Evolutionary conservation across 2,113 vertebrate species (phyloP).

Genomic region (Collichthys lucidus): DNA sequence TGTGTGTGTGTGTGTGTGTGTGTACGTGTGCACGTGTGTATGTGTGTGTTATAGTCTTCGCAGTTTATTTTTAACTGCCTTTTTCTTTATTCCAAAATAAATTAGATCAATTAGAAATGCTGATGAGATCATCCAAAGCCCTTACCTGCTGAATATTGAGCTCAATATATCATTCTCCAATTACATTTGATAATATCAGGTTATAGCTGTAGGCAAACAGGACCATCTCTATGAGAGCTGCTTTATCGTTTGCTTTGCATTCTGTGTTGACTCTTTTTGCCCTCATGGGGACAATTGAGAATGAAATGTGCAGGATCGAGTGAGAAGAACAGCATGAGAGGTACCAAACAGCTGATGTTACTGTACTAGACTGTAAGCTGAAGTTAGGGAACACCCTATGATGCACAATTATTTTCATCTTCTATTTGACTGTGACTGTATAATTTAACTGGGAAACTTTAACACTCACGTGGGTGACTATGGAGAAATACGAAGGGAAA

Average conservation of each 20-base stretch:
- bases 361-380: too few species aligned
- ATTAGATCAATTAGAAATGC: conserved; percentile 32
- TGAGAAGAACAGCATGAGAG: background rate
- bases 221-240: background rate
- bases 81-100: conserved; percentile 40
- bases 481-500: too few species aligned
- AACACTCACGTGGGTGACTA: too few species aligned
- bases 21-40: conserved; percentile 25
- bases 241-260: conserved; percentile 35
- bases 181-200: conserved; percentile 45
- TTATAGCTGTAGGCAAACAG: conserved; percentile 32
- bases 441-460: too few species aligned
- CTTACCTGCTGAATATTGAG: conserved; percentile 28
- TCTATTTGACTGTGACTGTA: too few species aligned
- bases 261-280: conserved; percentile 34
- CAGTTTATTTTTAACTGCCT: conserved; percentile 18
- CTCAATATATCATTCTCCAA: conserved; percentile 33
- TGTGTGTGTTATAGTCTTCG: conserved; percentile 20
- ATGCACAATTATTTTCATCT: too few species aligned
- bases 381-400: background rate
- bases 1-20: too few species aligned
- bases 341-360: background rate
- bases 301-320: conserved; percentile 15
- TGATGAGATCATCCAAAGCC: conserved; percentile 19
- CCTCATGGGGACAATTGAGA: background rate